These are phyloP conservation scores for Mastacembelus armatus DNA, from an alignment of 2,797 vertebrate species.

Conservation along the genomic window DNA sequence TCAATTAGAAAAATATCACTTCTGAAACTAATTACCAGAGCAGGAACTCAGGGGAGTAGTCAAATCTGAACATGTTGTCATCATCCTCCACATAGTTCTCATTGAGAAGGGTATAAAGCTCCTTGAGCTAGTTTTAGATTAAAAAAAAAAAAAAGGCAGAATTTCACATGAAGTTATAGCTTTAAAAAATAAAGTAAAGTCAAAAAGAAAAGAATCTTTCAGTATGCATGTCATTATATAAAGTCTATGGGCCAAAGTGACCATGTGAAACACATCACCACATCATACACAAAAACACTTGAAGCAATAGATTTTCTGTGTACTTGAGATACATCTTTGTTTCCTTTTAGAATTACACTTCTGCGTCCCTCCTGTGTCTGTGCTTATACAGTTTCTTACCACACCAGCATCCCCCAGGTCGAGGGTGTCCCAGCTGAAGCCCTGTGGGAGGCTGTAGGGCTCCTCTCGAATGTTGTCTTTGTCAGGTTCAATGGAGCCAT, in stretches of 20 bases:
- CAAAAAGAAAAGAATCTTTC: neutral
- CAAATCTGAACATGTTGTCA: slow-evolving; percentile 99
- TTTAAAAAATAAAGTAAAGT: too few species aligned
- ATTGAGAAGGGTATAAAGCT: slow-evolving; percentile 97
- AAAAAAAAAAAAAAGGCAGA: too few species aligned
- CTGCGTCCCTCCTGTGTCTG: neutral
- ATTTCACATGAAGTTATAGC: neutral
- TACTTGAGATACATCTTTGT: neutral
- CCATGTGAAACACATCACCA: neutral
- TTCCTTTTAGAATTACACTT: neutral
- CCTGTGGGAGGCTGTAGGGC: slow-evolving; percentile 95
- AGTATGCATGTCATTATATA: neutral
- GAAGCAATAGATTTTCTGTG: too few species aligned
- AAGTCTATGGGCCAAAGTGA: neutral
- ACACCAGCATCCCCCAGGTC: slow-evolving; percentile 92
- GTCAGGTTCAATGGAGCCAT: slow-evolving; percentile 95
- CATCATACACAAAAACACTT: too few species aligned
- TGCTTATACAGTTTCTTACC: slow-evolving; percentile 83
- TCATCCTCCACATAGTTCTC: slow-evolving; percentile 99
- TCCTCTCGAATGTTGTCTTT: slow-evolving; percentile 96
- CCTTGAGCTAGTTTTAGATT: slow-evolving; percentile 89
- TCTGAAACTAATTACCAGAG: slow-evolving; percentile 90
- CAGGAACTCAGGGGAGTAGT: slow-evolving; percentile 98
- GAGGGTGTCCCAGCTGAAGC: slow-evolving; percentile 96
- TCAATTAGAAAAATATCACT: slow-evolving; percentile 2